These are phyloP conservation scores for Isoperla grammatica DNA, from an alignment of 2,888 invertebrate species.

Conservation along the genomic window DNA sequence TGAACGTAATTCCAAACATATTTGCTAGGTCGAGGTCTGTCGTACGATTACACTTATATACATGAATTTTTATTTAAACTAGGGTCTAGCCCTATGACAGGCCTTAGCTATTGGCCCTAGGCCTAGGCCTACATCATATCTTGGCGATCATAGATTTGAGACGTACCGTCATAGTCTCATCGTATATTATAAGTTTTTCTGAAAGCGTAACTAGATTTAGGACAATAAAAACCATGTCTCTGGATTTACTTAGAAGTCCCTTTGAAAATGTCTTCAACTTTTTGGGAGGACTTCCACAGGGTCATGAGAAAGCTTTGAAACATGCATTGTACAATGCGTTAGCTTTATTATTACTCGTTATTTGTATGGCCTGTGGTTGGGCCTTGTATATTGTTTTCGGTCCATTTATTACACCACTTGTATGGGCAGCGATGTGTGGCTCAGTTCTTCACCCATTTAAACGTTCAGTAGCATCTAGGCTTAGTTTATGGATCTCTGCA, in stretches of 20 bases:
- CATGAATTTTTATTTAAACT: no score
- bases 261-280: constrained; percentile 65
- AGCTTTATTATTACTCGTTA: constrained; percentile 66
- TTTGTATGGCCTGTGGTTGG: constrained; percentile 63
- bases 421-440: constrained; percentile 97
- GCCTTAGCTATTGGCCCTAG: no score
- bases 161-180: no score
- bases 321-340: constrained; percentile 87
- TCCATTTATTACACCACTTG: constrained; percentile 87
- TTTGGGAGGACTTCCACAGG: constrained; percentile 59
- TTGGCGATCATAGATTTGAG: no score
- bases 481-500: constrained; percentile 73
- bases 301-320: constrained; percentile 83
- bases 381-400: constrained; percentile 80
- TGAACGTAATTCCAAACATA: no score
- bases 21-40: no score
- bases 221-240: constrained; percentile 27
- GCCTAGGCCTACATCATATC: no score
- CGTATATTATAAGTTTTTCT: no score
- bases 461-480: constrained; percentile 64
- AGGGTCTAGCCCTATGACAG: no score
- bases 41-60: no score
- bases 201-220: no score
- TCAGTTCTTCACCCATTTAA: constrained; percentile 96
- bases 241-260: constrained; percentile 39